Percentiles rank a stretch among this genome's conserved stretches.
Evolutionary conservation across 2,888 invertebrate genomes (phyloP).

Genomic region (Stegana nigrithorax): DNA sequence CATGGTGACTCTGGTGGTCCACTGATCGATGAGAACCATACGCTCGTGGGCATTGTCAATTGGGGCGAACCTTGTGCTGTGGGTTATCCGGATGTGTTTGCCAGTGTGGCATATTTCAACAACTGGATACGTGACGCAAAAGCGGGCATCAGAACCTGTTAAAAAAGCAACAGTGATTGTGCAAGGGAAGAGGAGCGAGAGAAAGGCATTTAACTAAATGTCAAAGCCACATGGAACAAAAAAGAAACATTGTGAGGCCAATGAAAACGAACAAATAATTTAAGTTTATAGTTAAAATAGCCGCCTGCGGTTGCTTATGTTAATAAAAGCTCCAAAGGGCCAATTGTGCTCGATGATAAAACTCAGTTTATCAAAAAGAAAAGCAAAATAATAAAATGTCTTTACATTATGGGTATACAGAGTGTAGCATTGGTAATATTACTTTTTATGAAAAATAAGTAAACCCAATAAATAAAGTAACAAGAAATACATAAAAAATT

Average conservation of each 20-base stretch:
- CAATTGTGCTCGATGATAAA: background rate
- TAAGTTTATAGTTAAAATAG: background rate
- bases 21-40: constrained; percentile 49
- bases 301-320: no score
- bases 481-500: no score
- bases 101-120: constrained; percentile 56
- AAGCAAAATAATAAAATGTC: no score
- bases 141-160: constrained; percentile 39
- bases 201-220: background rate
- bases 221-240: constrained; percentile 26
- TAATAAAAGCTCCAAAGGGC: no score
- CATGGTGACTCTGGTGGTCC: constrained; percentile 66
- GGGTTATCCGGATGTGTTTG: constrained; percentile 65
- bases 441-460: no score
- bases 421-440: no score
- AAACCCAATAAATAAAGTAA: no score
- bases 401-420: no score
- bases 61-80: constrained; percentile 67
- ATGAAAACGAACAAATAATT: constrained; percentile 13
- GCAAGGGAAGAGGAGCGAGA: constrained; percentile 2
- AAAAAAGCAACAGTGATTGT: constrained; percentile 22
- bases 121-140: constrained; percentile 57
- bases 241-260: constrained; percentile 5
- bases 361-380: background rate
- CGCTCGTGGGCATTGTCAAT: constrained; percentile 64